These are phyloP conservation scores for Heliornis fulica DNA, from an alignment of 2,113 vertebrate species.

Conservation along the genomic window DNA sequence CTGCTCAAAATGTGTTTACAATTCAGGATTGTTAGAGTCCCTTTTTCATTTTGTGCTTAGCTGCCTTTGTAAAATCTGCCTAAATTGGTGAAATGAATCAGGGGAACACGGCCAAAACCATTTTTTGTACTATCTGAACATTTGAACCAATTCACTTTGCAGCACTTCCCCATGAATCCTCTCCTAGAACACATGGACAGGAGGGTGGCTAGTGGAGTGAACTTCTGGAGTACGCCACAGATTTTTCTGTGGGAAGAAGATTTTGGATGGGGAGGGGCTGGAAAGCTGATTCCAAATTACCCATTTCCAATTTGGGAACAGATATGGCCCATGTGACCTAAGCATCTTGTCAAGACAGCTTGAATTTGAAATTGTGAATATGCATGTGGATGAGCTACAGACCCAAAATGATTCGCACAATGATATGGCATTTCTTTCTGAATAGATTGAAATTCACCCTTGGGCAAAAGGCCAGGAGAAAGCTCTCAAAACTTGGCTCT, in stretches of 20 bases:
- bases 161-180: background rate
- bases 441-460: background rate
- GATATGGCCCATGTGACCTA: conserved; percentile 49
- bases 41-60: conserved; percentile 29
- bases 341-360: conserved; percentile 62
- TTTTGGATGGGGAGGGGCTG: background rate
- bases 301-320: conserved; percentile 34
- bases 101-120: background rate
- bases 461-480: background rate
- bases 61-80: conserved; percentile 38
- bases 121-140: background rate
- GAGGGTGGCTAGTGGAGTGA: background rate
- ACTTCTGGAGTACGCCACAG: background rate
- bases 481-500: background rate
- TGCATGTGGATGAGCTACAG: conserved; percentile 30
- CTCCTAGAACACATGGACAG: background rate
- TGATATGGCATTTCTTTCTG: background rate
- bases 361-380: conserved; percentile 54
- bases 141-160: background rate
- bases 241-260: background rate
- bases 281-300: conserved; percentile 8
- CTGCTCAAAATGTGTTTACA: conserved; percentile 67
- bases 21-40: conserved; percentile 60
- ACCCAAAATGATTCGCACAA: background rate
- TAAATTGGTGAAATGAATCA: conserved; percentile 41